Evolutionary conservation across 2,888 invertebrate species (phyloP).

Genomic region (Leptogaster cylindrica): DNA sequence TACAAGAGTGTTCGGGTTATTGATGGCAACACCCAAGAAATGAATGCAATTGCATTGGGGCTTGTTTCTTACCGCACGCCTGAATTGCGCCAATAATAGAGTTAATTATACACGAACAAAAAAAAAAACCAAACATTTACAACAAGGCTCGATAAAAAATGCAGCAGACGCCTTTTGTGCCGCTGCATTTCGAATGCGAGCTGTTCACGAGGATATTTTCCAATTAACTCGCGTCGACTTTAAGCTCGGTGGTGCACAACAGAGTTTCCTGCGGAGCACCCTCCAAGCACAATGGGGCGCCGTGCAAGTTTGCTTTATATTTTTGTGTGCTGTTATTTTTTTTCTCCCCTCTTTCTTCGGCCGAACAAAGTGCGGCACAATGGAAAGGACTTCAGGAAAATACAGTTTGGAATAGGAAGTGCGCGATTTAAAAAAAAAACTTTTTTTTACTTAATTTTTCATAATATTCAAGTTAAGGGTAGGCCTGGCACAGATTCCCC

Average conservation of each 20-base stretch:
- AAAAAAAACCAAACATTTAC: slow-evolving; percentile 1
- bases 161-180: slow-evolving; percentile 32
- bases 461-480: slow-evolving; percentile 20
- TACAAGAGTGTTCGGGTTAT: no score
- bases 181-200: slow-evolving; percentile 1
- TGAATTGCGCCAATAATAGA: slow-evolving; percentile 30
- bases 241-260: slow-evolving; percentile 2
- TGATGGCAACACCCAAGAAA: slow-evolving; percentile 21
- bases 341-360: no score
- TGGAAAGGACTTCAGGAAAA: slow-evolving; percentile 32
- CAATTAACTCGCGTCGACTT: slow-evolving; percentile 36
- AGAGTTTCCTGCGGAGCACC: not conserved
- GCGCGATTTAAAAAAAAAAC: slow-evolving; percentile 26
- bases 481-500: not conserved
- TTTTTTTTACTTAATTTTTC: slow-evolving; percentile 31
- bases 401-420: slow-evolving; percentile 35
- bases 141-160: slow-evolving; percentile 27
- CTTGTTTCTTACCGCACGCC: slow-evolving; percentile 19
- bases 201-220: slow-evolving; percentile 34
- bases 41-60: slow-evolving; percentile 17
- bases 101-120: slow-evolving; percentile 20
- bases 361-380: slow-evolving; percentile 28
- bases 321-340: no score
- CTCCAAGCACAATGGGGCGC: slow-evolving; percentile 32
- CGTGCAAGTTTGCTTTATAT: slow-evolving; percentile 36